Percentiles rank a stretch among this genome's conserved stretches.
These are phyloP conservation scores for Brachylomia viminalis DNA, from an alignment of 2,888 invertebrate species.

Conservation along the genomic window DNA sequence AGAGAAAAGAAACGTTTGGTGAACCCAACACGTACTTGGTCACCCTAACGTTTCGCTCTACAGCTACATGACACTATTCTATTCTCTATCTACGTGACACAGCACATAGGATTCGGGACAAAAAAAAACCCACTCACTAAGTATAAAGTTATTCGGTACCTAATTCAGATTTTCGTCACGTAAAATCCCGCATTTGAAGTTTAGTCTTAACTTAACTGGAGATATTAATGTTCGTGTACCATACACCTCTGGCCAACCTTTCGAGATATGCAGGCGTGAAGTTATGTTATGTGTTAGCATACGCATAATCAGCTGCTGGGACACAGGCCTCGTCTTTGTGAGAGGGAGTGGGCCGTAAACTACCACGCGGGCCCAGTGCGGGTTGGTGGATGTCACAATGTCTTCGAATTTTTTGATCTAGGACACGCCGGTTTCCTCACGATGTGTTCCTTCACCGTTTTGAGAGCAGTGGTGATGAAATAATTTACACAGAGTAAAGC, in stretches of 20 bases:
- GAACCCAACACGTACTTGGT: background rate
- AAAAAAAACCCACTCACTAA: background rate
- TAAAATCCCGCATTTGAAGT: background rate
- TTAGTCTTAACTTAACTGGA: background rate
- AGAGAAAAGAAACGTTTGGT: background rate
- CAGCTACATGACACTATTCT: background rate
- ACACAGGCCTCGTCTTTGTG: no score
- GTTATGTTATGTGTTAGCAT: no score
- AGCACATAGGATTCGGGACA: background rate
- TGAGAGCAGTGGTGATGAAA: no score
- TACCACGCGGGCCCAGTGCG: no score
- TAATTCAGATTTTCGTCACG: conserved; percentile 18
- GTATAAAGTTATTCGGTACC: background rate
- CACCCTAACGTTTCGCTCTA: background rate
- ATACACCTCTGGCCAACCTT: background rate
- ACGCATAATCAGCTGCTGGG: no score
- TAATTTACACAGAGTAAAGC: no score
- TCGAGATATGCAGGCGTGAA: background rate
- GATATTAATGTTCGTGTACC: background rate
- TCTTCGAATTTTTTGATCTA: no score
- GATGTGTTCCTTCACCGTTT: no score
- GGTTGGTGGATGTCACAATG: no score
- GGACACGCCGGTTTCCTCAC: no score
- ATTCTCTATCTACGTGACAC: background rate
- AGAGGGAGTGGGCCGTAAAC: no score